Evolutionary conservation across 2,888 invertebrate species (phyloP).

Genomic region (Subacronicta megacephala): DNA sequence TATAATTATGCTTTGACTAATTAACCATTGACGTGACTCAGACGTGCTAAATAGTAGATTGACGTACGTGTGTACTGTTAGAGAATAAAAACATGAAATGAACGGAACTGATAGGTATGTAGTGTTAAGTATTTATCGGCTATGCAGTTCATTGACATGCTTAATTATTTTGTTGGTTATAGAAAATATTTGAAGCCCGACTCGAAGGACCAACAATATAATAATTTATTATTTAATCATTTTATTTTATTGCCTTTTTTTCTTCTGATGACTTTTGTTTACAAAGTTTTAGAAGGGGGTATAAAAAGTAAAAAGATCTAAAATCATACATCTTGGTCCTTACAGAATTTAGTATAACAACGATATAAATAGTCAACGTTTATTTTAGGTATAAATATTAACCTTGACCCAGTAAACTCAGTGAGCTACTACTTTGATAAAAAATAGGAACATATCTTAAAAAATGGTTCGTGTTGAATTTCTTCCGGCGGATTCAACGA

Average conservation of each 20-base stretch:
- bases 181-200: too few species aligned
- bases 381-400: neutral
- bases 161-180: neutral
- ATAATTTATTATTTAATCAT: too few species aligned
- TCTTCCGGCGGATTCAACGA: slow-evolving; percentile 26
- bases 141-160: slow-evolving; percentile 7
- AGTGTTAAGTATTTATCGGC: slow-evolving; percentile 1
- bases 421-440: neutral
- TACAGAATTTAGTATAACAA: too few species aligned
- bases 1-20: too few species aligned
- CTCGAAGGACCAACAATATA: too few species aligned
- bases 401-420: slow-evolving; percentile 31
- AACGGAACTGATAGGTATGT: neutral
- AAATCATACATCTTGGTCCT: too few species aligned
- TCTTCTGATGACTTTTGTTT: too few species aligned
- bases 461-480: slow-evolving; percentile 13
- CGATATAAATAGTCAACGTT: too few species aligned
- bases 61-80: neutral
- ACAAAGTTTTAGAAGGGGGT: too few species aligned
- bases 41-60: neutral
- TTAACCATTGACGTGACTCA: neutral
- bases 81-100: slow-evolving; percentile 5
- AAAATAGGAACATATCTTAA: slow-evolving; percentile 7
- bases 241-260: too few species aligned
- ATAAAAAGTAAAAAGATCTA: too few species aligned